phyloP scores from a whole-genome alignment of 2,888 invertebrate species.

The Tiliacea citrago region DNA sequence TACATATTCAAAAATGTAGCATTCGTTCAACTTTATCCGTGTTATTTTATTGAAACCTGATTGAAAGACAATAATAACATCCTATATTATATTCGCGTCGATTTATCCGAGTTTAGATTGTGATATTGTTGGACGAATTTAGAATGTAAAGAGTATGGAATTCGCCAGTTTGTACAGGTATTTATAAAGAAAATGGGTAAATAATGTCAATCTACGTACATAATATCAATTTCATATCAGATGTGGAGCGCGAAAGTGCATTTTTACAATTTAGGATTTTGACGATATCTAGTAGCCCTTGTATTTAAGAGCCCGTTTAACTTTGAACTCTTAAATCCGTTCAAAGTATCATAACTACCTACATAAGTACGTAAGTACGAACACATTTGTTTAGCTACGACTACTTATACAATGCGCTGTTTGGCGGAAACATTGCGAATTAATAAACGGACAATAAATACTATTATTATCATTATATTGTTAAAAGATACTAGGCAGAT shows the following conservation, averaged over 20 bases:
- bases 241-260: constrained; percentile 77
- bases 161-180: constrained; percentile 77
- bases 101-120: constrained; percentile 71
- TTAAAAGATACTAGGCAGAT: background rate
- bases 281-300: constrained; percentile 54
- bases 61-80: constrained; percentile 27
- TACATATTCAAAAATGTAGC: constrained; percentile 47
- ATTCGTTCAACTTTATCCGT: constrained; percentile 57
- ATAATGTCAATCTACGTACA: constrained; percentile 86
- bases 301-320: constrained; percentile 50
- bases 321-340: constrained; percentile 53
- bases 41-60: constrained; percentile 27
- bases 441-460: constrained; percentile 1
- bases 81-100: constrained; percentile 57
- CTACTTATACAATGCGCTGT: background rate
- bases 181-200: constrained; percentile 78
- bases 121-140: constrained; percentile 76
- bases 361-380: constrained; percentile 14
- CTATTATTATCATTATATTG: background rate
- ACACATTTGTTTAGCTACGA: background rate
- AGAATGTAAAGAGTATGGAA: constrained; percentile 66
- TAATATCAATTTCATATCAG: constrained; percentile 90
- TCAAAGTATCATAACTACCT: constrained; percentile 44
- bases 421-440: background rate
- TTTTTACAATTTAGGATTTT: constrained; percentile 69